Conservation (phyloP, 2,888 invertebrate genomes). For the Microplitis deprimator region DNA sequence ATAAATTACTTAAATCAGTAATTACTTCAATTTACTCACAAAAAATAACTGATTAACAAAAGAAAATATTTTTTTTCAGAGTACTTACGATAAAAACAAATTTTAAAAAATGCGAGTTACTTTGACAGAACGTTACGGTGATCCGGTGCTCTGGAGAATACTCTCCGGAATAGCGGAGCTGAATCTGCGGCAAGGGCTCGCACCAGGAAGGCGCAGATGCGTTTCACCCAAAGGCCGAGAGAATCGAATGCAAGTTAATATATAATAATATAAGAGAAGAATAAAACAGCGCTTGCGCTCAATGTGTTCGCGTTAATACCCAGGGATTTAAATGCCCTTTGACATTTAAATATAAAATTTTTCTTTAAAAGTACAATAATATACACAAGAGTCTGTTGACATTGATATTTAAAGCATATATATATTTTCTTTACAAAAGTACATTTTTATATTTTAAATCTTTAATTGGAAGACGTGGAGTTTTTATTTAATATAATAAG, state of each 20-base stretch:
- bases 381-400: background rate
- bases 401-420: background rate
- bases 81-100: background rate
- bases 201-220: constrained; percentile 23
- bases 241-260: constrained; percentile 7
- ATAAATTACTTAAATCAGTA: background rate
- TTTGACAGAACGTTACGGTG: background rate
- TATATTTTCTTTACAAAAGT: background rate
- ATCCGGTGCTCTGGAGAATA: background rate
- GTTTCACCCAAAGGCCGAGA: background rate
- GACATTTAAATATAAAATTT: constrained; percentile 5
- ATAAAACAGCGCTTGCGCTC: constrained; percentile 25
- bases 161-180: background rate
- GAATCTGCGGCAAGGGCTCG: constrained; percentile 11
- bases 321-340: constrained; percentile 15
- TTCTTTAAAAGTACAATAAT: background rate
- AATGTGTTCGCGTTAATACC: constrained; percentile 13
- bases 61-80: background rate
- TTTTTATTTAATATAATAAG: background rate
- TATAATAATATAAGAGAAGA: constrained; percentile 9
- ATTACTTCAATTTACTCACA: background rate
- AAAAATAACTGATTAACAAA: background rate
- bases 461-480: background rate
- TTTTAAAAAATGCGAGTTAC: background rate
- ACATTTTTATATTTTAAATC: background rate